These are phyloP conservation scores for Hypercompe scribonia DNA, from an alignment of 2,888 invertebrate genomes.

Conservation along the genomic window DNA sequence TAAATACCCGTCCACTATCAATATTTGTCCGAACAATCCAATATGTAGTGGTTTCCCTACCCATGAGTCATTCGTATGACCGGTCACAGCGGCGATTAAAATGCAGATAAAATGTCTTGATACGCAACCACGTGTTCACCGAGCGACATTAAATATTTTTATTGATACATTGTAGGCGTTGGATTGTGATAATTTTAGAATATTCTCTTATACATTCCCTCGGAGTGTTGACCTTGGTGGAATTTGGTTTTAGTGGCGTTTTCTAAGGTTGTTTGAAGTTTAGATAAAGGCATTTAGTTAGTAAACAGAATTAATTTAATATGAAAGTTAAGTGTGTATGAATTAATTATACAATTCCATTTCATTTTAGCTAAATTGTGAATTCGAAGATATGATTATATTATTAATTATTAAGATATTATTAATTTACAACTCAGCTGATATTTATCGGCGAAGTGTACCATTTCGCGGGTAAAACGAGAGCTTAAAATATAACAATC, in stretches of 20 bases:
- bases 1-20: neutral
- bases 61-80: constrained; percentile 58
- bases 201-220: constrained; percentile 11
- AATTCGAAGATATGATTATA: too few species aligned
- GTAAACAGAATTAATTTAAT: neutral
- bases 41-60: constrained; percentile 13
- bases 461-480: neutral
- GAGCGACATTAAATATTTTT: constrained; percentile 21
- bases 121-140: constrained; percentile 53
- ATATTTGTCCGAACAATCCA: constrained; percentile 4
- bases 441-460: neutral
- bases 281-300: neutral
- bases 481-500: neutral
- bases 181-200: constrained; percentile 20
- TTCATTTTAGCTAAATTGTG: neutral
- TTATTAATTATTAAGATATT: too few species aligned
- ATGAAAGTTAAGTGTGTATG: neutral
- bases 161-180: constrained; percentile 27
- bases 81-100: constrained; percentile 57
- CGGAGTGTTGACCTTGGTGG: constrained; percentile 18
- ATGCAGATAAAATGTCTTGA: constrained; percentile 58
- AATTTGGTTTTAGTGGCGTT: neutral
- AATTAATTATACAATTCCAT: neutral
- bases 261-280: neutral
- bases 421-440: neutral